These are phyloP conservation scores for Lissonota sp. DNA, from an alignment of 2,888 invertebrate species.

Conservation along the genomic window DNA sequence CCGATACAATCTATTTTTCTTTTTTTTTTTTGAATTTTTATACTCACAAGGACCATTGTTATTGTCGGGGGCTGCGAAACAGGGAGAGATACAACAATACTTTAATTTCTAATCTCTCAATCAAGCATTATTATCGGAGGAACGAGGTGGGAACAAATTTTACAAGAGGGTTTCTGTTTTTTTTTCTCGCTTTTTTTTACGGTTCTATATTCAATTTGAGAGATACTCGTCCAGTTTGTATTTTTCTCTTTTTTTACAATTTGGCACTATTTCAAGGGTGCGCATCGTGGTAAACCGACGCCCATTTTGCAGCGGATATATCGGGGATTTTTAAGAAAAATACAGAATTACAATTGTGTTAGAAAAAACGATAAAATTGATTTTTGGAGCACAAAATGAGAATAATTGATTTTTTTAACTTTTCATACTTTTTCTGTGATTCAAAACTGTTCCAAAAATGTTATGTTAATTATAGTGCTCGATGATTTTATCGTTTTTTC, in stretches of 20 bases:
- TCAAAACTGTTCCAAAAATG: too few relatives aligned
- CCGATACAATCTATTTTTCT: conserved; percentile 81
- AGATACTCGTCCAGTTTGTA: conserved; percentile 37
- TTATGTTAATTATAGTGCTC: background rate
- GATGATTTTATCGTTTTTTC: conserved; percentile 5
- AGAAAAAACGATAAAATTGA: background rate
- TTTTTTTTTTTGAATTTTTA: conserved; percentile 72
- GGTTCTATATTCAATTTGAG: conserved; percentile 9
- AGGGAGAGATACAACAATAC: conserved; percentile 83
- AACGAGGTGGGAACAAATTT: conserved; percentile 58
- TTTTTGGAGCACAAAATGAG: background rate
- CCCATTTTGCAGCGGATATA: conserved; percentile 20
- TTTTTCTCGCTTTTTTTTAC: conserved; percentile 20
- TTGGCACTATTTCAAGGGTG: conserved; percentile 24
- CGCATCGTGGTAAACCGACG: background rate
- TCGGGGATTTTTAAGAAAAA: conserved; percentile 7
- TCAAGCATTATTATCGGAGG: conserved; percentile 74
- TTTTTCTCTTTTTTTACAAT: conserved; percentile 23
- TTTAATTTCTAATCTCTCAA: conserved; percentile 79
- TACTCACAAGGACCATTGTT: conserved; percentile 96
- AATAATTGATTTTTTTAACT: too few relatives aligned
- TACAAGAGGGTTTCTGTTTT: conserved; percentile 8
- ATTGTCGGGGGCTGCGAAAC: conserved; percentile 93
- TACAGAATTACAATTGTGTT: background rate
- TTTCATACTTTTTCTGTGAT: too few relatives aligned